Conservation (phyloP, 1,140 invertebrate genomes). For the Lepidostoma basale region DNA sequence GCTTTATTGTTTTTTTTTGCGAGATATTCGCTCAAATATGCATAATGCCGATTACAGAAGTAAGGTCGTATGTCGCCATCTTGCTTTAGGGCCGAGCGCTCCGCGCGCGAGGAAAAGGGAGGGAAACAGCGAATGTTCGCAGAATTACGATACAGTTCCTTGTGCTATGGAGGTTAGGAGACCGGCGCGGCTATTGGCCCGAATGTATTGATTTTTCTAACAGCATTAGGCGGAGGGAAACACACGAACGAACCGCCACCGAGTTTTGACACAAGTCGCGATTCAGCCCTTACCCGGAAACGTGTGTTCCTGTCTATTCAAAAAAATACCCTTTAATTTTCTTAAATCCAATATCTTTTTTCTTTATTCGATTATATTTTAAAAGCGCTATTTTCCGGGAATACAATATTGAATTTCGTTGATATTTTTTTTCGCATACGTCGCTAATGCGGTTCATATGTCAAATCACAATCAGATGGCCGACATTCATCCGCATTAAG, state of each 20-base stretch:
- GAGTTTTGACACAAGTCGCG: slow-evolving; percentile 36
- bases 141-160: slow-evolving; percentile 32
- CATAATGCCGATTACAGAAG: slow-evolving; percentile 20
- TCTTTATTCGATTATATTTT: background rate
- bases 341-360: background rate
- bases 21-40: slow-evolving; percentile 3
- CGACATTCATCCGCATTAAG: slow-evolving; percentile 21
- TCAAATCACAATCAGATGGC: slow-evolving; percentile 24
- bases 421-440: background rate
- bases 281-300: slow-evolving; percentile 32
- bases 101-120: background rate
- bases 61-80: slow-evolving; percentile 17
- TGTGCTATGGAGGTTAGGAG: slow-evolving; percentile 43
- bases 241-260: slow-evolving; percentile 24
- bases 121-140: slow-evolving; percentile 22
- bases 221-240: slow-evolving; percentile 25
- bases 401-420: background rate
- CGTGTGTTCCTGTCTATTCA: slow-evolving; percentile 15
- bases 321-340: background rate
- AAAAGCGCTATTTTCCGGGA: background rate
- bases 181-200: slow-evolving; percentile 45
- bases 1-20: too few species aligned
- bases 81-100: background rate
- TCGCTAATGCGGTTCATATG: slow-evolving; percentile 15
- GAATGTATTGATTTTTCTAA: slow-evolving; percentile 38